Evolutionary conservation across 2,888 invertebrate genomes (phyloP), one percentile per base, ranked within the genome.

Genomic region (Neria commutata): DNA sequence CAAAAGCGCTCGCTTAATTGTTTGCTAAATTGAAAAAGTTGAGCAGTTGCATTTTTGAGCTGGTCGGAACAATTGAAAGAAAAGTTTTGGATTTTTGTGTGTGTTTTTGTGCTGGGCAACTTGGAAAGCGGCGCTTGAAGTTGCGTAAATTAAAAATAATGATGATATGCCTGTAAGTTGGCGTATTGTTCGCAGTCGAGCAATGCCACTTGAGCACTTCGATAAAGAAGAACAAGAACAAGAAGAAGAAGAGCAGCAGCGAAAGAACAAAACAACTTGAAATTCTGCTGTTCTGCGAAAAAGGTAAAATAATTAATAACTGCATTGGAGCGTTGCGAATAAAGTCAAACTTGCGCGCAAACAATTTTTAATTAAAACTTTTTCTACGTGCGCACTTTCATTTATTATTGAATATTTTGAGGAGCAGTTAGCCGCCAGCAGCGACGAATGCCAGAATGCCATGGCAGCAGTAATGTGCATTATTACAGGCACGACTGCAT

Each of bases 1-100:
- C n/a, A n/a, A n/a, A n/a, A n/a, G n/a, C n/a, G n/a, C n/a, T n/a
- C 70, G 72, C 75, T 75, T 75, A 72, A 74, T 74, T 72, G 75
- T 72, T 75, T 73, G 75, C 68, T 67, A 73, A 73, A 72, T 75
- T 72, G 71, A 72, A 74, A 72, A 72, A 72, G 72, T 72, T 72
- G 64, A 56, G 62, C 29, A 68, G 66, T 71, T 71, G 60, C 56
- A 57, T 61, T 55, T 23, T 54, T 16, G 23, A 11, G 16, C 4
- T 16, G 17, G 40, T 6, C 10, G 19, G 10, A 17, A 42, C 42
- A 42, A 42, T 42, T 42, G 42, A 42, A 29, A 29, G 8, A 37
- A 6, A 5, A 37, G 21, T 19, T 3, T 42, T 19, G 37, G 37
- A 37, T 37, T 14, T 37, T 14, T 10, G 8, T n/a, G n/a, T 4